These are phyloP conservation scores for Drosophila kepulauana DNA, from an alignment of 1,140 invertebrate genomes.

Conservation along the genomic window DNA sequence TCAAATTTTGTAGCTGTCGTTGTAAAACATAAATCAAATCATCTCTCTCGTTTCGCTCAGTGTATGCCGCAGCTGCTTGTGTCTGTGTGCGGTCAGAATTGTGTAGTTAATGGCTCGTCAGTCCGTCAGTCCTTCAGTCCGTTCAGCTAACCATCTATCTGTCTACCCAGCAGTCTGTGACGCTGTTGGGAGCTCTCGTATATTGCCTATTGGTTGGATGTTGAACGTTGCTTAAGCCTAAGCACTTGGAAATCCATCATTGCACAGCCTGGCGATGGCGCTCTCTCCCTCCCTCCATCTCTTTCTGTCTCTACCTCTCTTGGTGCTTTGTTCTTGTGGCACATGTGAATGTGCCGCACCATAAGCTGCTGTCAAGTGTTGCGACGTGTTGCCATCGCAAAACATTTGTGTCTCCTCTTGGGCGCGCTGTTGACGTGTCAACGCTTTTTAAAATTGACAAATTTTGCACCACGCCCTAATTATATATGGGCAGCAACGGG, in stretches of 20 bases:
- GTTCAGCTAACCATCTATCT: too few relatives aligned
- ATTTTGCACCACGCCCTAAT: constrained; percentile 35
- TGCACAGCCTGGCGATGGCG: constrained; percentile 14
- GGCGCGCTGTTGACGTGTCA: constrained; percentile 27
- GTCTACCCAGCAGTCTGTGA: too few relatives aligned
- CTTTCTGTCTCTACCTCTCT: too few relatives aligned
- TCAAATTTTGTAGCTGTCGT: neutral
- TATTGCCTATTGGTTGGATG: neutral
- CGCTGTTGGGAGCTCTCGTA: constrained; percentile 1
- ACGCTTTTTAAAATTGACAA: constrained; percentile 30
- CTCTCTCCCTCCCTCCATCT: neutral
- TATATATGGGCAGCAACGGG: constrained; percentile 8
- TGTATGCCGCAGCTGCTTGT: constrained; percentile 9
- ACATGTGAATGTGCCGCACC: constrained; percentile 5
- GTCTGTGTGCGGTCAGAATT: neutral
- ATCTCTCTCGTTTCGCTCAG: constrained; percentile 15
- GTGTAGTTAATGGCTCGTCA: constrained; percentile 25
- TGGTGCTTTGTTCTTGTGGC: neutral
- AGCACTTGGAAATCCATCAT: constrained; percentile 42
- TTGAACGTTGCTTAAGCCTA: constrained; percentile 26
- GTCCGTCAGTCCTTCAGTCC: neutral
- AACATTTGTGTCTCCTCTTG: neutral
- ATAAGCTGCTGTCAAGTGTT: constrained; percentile 31
- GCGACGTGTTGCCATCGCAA: constrained; percentile 1
- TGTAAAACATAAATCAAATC: neutral